Base-by-base conservation (phyloP, 2,888 invertebrate genomes). In the Drosophila buzzatii region DNA sequence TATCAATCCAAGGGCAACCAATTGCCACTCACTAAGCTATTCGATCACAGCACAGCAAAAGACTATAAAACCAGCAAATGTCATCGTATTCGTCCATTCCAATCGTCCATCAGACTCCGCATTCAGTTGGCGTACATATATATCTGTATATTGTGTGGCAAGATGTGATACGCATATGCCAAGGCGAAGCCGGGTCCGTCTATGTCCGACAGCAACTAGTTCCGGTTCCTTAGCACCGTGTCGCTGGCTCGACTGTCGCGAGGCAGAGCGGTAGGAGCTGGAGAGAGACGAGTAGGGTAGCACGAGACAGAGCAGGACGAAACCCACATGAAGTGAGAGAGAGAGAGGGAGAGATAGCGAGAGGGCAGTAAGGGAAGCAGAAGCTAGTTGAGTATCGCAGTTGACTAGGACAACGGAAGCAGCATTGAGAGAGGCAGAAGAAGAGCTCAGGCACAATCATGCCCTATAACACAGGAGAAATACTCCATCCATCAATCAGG, bases 41-140 rank as follows among this genome's bases (percentile, higher is more conserved):
- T 35, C 35, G 45, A 55, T 20, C 37, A 55, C 52, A 12, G 5
- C 16, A 7, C 3, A 27, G 44, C 18, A 0, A 56, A 31, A 1
- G 12, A 2, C 16, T 23, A 9, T 8, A 55, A 42, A 69, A 35
- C 9, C 10, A 33, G 23, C 31, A 57, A 70, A 23, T 77, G 65
- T 72, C 78, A 77, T 61, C 74, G 73, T 74, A 65, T 42, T 63
- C 63, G 31, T 4, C 18, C 31, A 14, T 44, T 33, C n/a, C 12
- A 9, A 9, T 18, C n/a, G 12, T 6, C 27, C 74, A 64, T 52
- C 35, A 53, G 60, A 10, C 12, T 56, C 16, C 56, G 16, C 56
- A 70, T 60, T 12, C 51, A 1, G 33, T 23, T 42, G 75, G 58
- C 76, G 37, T 60, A 58, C n/a, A n/a, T 33, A 49, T n/a, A 53